These are phyloP conservation scores for Xestia xanthographa DNA, from an alignment of 2,888 invertebrate genomes.

Conservation along the genomic window DNA sequence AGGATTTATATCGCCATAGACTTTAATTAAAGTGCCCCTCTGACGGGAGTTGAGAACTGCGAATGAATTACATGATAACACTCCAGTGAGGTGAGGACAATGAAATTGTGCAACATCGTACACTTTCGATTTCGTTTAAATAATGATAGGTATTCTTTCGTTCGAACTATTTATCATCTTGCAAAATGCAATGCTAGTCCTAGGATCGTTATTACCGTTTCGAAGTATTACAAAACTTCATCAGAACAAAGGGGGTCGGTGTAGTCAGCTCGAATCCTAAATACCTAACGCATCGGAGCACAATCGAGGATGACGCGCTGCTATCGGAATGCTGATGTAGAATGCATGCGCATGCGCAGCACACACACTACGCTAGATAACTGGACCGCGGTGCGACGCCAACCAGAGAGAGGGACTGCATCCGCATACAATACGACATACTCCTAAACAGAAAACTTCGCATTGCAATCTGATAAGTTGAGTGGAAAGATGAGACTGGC, in stretches of 20 bases:
- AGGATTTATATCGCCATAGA: slow-evolving; percentile 84
- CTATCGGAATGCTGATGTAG: slow-evolving; percentile 86
- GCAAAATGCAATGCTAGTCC: slow-evolving; percentile 66
- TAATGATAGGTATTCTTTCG: slow-evolving; percentile 74
- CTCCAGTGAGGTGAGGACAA: slow-evolving; percentile 78
- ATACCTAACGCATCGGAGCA: slow-evolving; percentile 79
- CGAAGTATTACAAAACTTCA: slow-evolving; percentile 72
- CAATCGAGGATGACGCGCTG: slow-evolving; percentile 83
- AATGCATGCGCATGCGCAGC: slow-evolving; percentile 83
- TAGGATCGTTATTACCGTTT: slow-evolving; percentile 67
- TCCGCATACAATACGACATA: slow-evolving; percentile 71
- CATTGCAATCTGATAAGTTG: slow-evolving; percentile 77
- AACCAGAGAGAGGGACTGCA: slow-evolving; percentile 74
- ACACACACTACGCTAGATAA: slow-evolving; percentile 76
- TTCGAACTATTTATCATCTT: slow-evolving; percentile 74
- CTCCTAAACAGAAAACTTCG: slow-evolving; percentile 69
- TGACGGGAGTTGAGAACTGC: slow-evolving; percentile 75
- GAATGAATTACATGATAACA: slow-evolving; percentile 76
- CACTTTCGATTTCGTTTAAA: slow-evolving; percentile 82
- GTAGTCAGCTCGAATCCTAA: slow-evolving; percentile 76
- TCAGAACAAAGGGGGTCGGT: slow-evolving; percentile 74
- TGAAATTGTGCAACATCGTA: slow-evolving; percentile 81
- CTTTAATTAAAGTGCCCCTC: slow-evolving; percentile 83
- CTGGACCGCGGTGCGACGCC: slow-evolving; percentile 74
- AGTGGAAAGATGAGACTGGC: slow-evolving; percentile 75